phyloP scores from a whole-genome alignment of 2,797 vertebrate genomes.

The Podarcis siculus region DNA sequence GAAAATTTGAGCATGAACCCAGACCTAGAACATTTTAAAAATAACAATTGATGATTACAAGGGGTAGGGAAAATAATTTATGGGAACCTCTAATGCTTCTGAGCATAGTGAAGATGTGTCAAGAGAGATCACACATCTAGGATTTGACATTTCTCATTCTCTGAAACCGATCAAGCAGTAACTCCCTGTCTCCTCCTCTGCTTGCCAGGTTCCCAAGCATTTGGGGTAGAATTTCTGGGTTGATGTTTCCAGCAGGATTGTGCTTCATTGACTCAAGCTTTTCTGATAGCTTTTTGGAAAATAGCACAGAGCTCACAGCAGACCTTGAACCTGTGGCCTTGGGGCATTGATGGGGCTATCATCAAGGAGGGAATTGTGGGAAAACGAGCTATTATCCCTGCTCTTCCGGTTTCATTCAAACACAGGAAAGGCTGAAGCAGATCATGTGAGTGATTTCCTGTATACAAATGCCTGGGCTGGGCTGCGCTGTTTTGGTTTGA shows the following conservation, averaged over 20 bases:
- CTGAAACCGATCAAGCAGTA: neutral
- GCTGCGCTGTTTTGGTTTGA: neutral
- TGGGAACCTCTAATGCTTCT: no score
- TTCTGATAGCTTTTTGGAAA: neutral
- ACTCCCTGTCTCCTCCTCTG: neutral
- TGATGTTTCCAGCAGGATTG: neutral
- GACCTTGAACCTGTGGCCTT: neutral
- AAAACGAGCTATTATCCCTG: no score
- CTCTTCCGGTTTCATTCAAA: neutral
- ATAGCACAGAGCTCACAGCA: no score
- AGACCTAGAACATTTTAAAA: no score
- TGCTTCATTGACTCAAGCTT: neutral
- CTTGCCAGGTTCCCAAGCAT: no score
- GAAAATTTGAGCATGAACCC: no score
- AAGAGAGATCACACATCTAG: no score
- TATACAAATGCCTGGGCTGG: neutral
- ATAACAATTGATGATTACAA: no score
- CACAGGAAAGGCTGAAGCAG: neutral
- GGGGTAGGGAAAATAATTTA: no score
- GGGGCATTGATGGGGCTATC: neutral
- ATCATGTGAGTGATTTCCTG: neutral
- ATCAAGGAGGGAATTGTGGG: neutral
- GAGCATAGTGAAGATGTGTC: no score
- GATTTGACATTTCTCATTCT: neutral
- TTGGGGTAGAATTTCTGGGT: no score